Base-by-base conservation (phyloP, 2,113 vertebrate species). In the Cynopterus brachyotis region DNA sequence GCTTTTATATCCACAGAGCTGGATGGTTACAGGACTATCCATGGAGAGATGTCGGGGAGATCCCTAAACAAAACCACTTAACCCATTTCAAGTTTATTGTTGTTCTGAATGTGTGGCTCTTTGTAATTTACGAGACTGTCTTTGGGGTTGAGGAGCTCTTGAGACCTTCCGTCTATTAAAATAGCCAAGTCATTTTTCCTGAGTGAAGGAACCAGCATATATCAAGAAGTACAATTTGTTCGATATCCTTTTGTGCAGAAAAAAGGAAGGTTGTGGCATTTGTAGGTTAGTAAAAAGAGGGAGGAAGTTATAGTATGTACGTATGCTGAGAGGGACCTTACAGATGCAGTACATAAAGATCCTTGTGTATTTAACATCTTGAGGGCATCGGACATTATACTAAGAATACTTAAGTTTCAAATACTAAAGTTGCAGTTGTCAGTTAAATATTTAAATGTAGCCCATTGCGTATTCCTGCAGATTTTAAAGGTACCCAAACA, bases 101-200 rank as follows among this genome's bases (percentile, higher is more conserved):
- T 97, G 97, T 96, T 98, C 96, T 40, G 57, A 97, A 97, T 86
- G 92, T 97, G 92, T 98, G 97, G 96, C 97, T 98, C 92, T 97
- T 84, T 67, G 97, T 98, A 98, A 98, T 98, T 98, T 98, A 98
- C 73, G 91, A 97, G 97, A 97, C 96, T 98, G 96, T 98, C 97
- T 98, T 95, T 98, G 97, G 97, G 97, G 98, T 98, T 99, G 98
- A 96, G 96, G 96, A 98, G 97, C 98, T 98, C 97, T 96, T 97
- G 98, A 98, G 98, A 98, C 98, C 97, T 98, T 97, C 69, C 86
- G 62, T 98, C 98, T 97, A 97, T 98, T 98, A 98, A 99, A 98
- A 98, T 94, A 98, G 97, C 97, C 96, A 93, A 98, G 98, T 98
- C 96, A 53, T 98, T 99, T 98, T 98, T 98, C 96, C 98, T 98